phyloP scores from a whole-genome alignment of 2,888 invertebrate species.

The Copidosoma aretas region DNA sequence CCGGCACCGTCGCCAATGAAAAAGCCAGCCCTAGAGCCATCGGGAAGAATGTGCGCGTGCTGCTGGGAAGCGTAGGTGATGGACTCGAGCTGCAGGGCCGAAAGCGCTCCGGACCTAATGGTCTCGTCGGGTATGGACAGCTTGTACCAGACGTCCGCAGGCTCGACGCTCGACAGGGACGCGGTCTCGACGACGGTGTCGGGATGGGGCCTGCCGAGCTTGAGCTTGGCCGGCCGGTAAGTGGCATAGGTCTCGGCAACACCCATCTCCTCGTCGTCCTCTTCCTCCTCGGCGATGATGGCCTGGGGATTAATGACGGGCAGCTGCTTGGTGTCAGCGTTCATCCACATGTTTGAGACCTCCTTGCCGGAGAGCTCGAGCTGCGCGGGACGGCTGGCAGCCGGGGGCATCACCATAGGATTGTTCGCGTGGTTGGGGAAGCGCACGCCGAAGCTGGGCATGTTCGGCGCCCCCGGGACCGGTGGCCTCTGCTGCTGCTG shows the following conservation, averaged over 20 bases:
- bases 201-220: conserved; percentile 90
- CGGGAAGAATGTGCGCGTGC: conserved; percentile 88
- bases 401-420: not conserved
- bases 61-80: conserved; percentile 97
- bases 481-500: not conserved
- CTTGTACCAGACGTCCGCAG: conserved; percentile 90
- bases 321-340: not conserved
- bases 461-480: not conserved
- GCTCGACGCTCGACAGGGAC: conserved; percentile 93
- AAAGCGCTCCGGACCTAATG: conserved; percentile 84
- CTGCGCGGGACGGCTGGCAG: conserved; percentile 2
- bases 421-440: not conserved
- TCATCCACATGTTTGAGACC: not conserved
- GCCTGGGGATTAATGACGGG: not conserved
- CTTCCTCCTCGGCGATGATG: conserved; percentile 76
- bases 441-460: not conserved
- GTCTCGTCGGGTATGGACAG: conserved; percentile 83
- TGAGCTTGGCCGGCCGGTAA: conserved; percentile 96
- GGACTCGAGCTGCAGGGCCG: conserved; percentile 96
- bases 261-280: conserved; percentile 95
- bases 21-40: conserved; percentile 91
- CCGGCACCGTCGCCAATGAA: conserved; percentile 98
- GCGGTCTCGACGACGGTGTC: conserved; percentile 99
- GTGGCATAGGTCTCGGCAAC: conserved; percentile 98
- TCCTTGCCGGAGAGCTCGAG: not conserved